Evolutionary conservation across 2,113 vertebrate genomes (phyloP).

Genomic region (Phyllostomus hastatus): DNA sequence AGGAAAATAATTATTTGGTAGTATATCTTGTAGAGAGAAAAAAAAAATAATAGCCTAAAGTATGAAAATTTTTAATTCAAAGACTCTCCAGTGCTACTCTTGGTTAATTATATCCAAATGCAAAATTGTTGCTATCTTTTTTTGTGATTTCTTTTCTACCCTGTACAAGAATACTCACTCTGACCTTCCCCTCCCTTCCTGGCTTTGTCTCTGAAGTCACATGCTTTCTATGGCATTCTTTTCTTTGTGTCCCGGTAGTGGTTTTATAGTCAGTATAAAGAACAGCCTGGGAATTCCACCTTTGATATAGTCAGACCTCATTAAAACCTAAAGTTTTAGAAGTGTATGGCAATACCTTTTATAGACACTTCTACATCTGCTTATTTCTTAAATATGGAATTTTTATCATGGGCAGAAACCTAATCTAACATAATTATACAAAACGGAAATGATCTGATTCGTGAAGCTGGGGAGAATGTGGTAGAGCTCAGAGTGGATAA

Average conservation of each 20-base stretch:
- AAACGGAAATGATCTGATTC: neutral
- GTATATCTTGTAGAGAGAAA: neutral
- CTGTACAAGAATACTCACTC: neutral
- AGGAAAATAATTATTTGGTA: slow-evolving; percentile 11
- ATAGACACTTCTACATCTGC: neutral
- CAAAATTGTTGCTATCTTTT: neutral
- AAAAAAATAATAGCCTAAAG: neutral
- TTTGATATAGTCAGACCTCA: neutral
- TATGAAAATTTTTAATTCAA: neutral
- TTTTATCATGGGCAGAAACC: neutral
- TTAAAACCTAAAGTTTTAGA: neutral
- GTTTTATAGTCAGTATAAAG: neutral
- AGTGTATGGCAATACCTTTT: neutral
- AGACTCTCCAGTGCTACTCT: neutral
- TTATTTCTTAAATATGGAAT: neutral
- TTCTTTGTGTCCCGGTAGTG: neutral
- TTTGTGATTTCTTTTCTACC: neutral
- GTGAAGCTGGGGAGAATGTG: neutral
- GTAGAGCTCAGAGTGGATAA: neutral
- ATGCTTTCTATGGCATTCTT: neutral
- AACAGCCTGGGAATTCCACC: neutral
- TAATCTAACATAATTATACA: neutral
- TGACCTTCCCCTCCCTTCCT: neutral
- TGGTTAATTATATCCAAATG: neutral
- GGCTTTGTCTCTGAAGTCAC: neutral